Evolutionary conservation across 2,797 vertebrate species (phyloP), one percentile per base, ranked within the genome.

Genomic region (Gymnothorax reevesii): DNA sequence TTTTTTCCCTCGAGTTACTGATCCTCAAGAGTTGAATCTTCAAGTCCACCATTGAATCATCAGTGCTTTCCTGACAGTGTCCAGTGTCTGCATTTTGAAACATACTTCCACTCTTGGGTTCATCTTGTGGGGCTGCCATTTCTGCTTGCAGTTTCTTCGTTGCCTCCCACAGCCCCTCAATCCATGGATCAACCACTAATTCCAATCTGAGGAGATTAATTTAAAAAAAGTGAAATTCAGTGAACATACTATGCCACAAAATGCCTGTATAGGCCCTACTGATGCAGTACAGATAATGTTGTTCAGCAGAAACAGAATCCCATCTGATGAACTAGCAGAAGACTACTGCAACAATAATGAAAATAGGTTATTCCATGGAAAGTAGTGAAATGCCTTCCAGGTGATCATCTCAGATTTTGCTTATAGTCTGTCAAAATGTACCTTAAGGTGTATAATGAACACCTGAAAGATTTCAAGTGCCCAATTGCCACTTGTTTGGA

Each of bases 131-230:
- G 62, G 92, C 89, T 7, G 93, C 92, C 95, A 96, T 96, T 77
- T 92, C 94, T 87, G 92, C 90, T 89, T 96, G 92, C 10, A 93
- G 93, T 89, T 93, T 93, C 83, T 93, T 92, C 59, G 99, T 95
- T 62, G 97, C 97, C 22, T 93, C 90, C 99, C 99, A 99, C 90
- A 99, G 96, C 85, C 97, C 97, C 71, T 97, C 94, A 89, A 99
- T 95, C 99, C 99, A 99, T 0, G 98, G 98, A 86, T 99, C 98
- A 64, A 99, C 95, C 87, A 99, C 98, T 83, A 98, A 85, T 88
- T 99, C 99, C 90, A 99, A 94, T 86, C 98, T 99, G 88, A 85
- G 91, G 20, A 10, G 2, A 84, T 59, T 0, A 64, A 42, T 42
- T 88, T 84, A 69, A 89, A 86, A 88, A 84, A 49, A 33, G 57